These are phyloP conservation scores for Microcebus tavaratra DNA, from an alignment of 2,113 vertebrate species.

Conservation along the genomic window DNA sequence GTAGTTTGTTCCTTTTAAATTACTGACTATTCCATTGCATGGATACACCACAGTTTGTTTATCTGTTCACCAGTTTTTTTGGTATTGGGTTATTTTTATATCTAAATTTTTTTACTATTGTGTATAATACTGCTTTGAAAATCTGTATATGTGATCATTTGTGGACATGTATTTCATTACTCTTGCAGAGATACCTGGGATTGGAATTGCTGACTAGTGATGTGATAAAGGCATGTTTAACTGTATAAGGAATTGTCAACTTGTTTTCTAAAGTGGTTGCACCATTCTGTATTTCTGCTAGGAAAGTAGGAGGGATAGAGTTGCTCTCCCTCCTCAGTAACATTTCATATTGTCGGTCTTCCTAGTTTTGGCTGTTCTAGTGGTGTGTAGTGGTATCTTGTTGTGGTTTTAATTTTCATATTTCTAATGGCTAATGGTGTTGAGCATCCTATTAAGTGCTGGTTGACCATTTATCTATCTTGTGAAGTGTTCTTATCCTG, in stretches of 20 bases:
- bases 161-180: background rate
- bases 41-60: background rate
- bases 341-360: background rate
- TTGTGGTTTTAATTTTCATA: background rate
- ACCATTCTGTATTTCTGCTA: background rate
- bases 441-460: conserved; percentile 1
- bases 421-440: background rate
- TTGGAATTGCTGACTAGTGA: background rate
- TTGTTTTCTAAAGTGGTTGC: background rate
- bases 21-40: background rate
- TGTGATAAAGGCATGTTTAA: background rate
- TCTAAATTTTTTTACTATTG: background rate
- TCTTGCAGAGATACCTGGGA: background rate
- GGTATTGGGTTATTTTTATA: background rate
- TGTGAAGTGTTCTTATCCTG: background rate
- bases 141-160: background rate
- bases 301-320: background rate
- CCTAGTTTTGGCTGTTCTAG: background rate
- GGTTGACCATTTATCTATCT: background rate
- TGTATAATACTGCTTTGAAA: conserved; percentile 14
- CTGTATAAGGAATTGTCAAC: background rate
- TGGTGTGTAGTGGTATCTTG: background rate
- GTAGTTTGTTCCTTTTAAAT: background rate
- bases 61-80: background rate
- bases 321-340: background rate